Conservation (phyloP, 2,113 vertebrate species). For the Neomonachus schauinslandi region DNA sequence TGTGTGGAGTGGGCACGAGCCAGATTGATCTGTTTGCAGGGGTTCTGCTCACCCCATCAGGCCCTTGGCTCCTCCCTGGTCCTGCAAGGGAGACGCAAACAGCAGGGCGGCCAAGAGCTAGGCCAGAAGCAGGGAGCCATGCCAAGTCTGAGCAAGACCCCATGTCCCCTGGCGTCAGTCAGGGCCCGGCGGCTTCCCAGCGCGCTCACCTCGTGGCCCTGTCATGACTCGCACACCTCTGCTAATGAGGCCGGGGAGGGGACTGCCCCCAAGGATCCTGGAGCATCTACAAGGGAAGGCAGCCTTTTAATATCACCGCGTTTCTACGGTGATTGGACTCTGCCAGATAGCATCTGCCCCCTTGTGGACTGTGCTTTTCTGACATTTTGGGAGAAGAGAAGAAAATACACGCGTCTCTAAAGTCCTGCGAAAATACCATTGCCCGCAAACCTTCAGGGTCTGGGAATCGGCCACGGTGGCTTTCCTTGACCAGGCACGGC, state of each 20-base stretch:
- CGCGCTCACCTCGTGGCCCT: not conserved
- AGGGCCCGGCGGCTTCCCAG: not conserved
- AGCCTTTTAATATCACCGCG: not conserved
- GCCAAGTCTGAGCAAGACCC: not conserved
- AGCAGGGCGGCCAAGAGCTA: not conserved
- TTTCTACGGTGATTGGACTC: not conserved
- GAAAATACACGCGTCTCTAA: not conserved
- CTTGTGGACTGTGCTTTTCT: slow-evolving; percentile 66
- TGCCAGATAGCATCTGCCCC: slow-evolving; percentile 59
- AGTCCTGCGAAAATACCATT: not conserved
- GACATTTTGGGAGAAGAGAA: slow-evolving; percentile 35
- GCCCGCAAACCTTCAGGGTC: not conserved
- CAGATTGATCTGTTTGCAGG: not conserved
- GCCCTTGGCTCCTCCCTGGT: not conserved
- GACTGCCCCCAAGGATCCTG: not conserved
- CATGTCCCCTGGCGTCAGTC: not conserved
- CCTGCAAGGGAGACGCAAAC: not conserved
- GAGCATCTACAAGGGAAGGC: not conserved
- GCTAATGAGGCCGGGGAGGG: not conserved
- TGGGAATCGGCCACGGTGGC: not conserved
- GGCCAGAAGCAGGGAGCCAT: not conserved
- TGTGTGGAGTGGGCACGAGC: not conserved
- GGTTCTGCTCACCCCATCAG: not conserved
- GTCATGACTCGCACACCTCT: not conserved
- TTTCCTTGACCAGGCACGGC: not conserved